Conservation (phyloP, 1,140 invertebrate species). For the Drosophila suzukii region DNA sequence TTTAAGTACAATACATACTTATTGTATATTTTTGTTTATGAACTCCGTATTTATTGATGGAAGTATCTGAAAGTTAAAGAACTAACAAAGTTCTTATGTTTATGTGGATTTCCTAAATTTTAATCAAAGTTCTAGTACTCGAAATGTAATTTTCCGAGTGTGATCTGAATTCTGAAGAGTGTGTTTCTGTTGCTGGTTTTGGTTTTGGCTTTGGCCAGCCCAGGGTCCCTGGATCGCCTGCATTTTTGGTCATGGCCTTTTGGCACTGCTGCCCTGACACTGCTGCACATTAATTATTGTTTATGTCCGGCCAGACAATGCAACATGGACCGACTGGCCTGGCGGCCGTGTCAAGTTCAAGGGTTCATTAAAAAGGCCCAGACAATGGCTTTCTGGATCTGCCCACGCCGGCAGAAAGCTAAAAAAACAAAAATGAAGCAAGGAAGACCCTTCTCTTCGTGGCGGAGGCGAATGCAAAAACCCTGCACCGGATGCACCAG, state of each 20-base stretch:
- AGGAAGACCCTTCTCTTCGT: constrained; percentile 4
- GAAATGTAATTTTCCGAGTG: constrained; percentile 3
- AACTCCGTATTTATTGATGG: no score
- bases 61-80: no score
- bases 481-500: constrained; percentile 44
- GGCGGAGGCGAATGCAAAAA: constrained; percentile 40
- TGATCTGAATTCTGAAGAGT: neutral
- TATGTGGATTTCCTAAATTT: no score
- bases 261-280: constrained; percentile 55
- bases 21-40: no score
- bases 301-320: constrained; percentile 67
- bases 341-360: constrained; percentile 77
- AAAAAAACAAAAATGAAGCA: neutral
- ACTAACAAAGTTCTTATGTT: no score
- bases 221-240: neutral
- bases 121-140: no score
- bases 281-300: constrained; percentile 74
- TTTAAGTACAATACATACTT: no score
- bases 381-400: constrained; percentile 34
- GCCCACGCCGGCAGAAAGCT: constrained; percentile 22
- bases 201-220: constrained; percentile 3
- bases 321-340: constrained; percentile 47
- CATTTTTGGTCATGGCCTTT: constrained; percentile 68
- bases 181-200: constrained; percentile 16
- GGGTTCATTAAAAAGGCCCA: constrained; percentile 66